phyloP scores from a whole-genome alignment of 2,888 invertebrate genomes.

The Lysandra bellargus region DNA sequence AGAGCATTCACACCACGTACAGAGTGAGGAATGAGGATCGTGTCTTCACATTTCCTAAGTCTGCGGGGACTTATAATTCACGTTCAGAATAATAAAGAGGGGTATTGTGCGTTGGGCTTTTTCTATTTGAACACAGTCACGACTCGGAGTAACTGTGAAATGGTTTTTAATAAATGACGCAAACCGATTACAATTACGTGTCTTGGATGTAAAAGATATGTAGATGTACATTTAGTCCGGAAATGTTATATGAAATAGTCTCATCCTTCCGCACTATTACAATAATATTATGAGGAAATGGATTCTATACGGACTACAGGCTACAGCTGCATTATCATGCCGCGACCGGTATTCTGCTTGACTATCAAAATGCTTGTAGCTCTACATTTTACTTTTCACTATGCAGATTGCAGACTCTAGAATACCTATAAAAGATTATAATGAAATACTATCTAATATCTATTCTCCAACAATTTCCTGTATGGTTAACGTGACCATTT shows the following conservation, averaged over 20 bases:
- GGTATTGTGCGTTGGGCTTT: constrained; percentile 27
- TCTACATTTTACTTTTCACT: too few species aligned
- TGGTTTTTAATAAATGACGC: constrained; percentile 24
- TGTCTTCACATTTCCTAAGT: constrained; percentile 12
- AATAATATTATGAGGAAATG: background rate
- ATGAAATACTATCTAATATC: too few species aligned
- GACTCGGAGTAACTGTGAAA: constrained; percentile 27
- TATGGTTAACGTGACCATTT: too few species aligned
- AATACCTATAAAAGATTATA: too few species aligned
- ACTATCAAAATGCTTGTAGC: too few species aligned
- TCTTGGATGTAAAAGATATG: background rate
- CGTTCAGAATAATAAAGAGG: constrained; percentile 22
- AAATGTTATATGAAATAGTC: background rate
- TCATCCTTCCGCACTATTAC: background rate
- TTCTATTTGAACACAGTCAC: constrained; percentile 18
- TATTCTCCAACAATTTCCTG: too few species aligned
- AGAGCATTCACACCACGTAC: background rate
- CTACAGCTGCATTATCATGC: background rate
- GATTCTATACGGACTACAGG: background rate
- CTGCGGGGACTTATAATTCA: background rate
- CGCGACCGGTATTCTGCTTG: too few species aligned
- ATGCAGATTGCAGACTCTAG: too few species aligned
- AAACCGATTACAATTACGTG: constrained; percentile 15
- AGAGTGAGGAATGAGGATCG: background rate
- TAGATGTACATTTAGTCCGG: background rate